Evolutionary conservation across 2,113 vertebrate genomes (phyloP).

Genomic region (Gavialis gangeticus): DNA sequence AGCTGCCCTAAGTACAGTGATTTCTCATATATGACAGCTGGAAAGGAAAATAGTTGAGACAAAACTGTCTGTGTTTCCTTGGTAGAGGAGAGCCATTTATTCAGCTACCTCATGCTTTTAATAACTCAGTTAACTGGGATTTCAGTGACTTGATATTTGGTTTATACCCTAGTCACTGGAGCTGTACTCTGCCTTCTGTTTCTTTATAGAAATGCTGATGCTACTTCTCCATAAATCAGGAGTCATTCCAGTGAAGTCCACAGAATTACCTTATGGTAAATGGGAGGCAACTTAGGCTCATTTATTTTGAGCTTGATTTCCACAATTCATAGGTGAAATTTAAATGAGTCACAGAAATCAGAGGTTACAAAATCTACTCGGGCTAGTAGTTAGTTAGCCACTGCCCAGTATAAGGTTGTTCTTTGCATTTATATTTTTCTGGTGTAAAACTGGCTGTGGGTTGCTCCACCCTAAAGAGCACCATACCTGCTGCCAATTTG

Average conservation of each 20-base stretch:
- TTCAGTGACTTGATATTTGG: not conserved
- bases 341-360: not conserved
- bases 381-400: not conserved
- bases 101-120: not conserved
- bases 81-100: slow-evolving; percentile 27
- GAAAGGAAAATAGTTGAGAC: slow-evolving; percentile 36
- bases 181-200: not conserved
- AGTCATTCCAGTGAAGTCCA: not conserved
- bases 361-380: not conserved
- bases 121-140: not conserved
- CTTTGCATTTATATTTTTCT: not conserved
- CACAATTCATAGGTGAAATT: not conserved
- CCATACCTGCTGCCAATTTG: not conserved
- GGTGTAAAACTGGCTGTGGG: fast-evolving
- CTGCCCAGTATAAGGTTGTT: not conserved
- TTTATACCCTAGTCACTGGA: not conserved
- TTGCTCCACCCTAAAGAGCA: not conserved
- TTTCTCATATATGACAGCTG: slow-evolving; percentile 3
- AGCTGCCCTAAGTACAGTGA: not conserved
- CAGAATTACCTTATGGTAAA: not conserved
- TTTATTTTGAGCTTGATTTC: slow-evolving; percentile 10
- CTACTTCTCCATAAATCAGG: not conserved
- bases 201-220: slow-evolving; percentile 39
- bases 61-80: slow-evolving; percentile 55
- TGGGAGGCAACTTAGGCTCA: not conserved